Evolutionary conservation across 1,140 invertebrate genomes (phyloP), one percentile per base, ranked within the genome.

Genomic region (Ceratitis capitata): DNA sequence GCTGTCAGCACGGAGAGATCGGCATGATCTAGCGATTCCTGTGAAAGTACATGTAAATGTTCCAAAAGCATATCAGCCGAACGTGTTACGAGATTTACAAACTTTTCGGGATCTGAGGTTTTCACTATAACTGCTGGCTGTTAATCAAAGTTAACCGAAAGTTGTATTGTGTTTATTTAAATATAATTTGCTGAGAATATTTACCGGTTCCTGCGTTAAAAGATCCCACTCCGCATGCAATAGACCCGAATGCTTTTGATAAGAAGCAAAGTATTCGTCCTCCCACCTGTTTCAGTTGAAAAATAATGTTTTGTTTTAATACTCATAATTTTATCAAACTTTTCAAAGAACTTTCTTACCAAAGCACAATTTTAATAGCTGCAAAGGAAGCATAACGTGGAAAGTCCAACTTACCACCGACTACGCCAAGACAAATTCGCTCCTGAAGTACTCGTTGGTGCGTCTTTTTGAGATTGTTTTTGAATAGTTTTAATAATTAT

Each of bases 11-110:
- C 95, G 0, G 95, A 94, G 19, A 97, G 92, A 90, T 97, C 96
- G 0, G 96, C 96, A 87, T 96, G 95, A 92, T 97, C 96, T 32
- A 97, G 89, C 0, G 96, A 96, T 90, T 96, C 96, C 92, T 97
- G 96, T 32, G 94, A 96, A 10, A 97, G 89, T 12, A 94, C 93
- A 91, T 97, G 96, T 1, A 97, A 93, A 89, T 97, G 96, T 91
- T 96, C 95, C 94, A 91, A 51, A 0, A 96, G 88, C 84, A 95
- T 92, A 87, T 95, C 94, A 29, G 95, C 94, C 0, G 95, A 95
- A 88, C 95, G 95, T 9, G 95, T 94, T 10, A 96, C 93, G 10
- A 95, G 88, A 42, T 93, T 92, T 1, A 95, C 94, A 89, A 96
- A 96, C 90, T 96, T 96, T 58, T 94, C 94, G 0, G 95, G 95